Evolutionary conservation across 1,140 invertebrate genomes (phyloP), one percentile per base, ranked within the genome.

Genomic region (Episyrphus balteatus): DNA sequence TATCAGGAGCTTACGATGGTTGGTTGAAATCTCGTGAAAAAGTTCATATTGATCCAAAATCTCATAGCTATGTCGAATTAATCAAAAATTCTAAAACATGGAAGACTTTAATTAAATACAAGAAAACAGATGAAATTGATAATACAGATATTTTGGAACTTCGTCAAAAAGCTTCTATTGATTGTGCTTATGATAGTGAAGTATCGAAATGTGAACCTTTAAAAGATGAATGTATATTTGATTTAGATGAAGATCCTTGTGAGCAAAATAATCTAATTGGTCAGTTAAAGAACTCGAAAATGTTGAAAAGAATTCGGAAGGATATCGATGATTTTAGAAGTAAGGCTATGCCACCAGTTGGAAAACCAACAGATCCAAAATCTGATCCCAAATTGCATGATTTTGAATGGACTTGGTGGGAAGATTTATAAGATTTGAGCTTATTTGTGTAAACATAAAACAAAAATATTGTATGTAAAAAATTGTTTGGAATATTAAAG

Each of bases 241-340:
- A 90, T 57, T 74, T 90, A 32, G 68, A 70, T 19, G 69, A 75
- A n/a, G 87, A 90, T 70, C 87, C 87, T 0, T 90, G 87, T 56
- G 87, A 90, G 60, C 77, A 66, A 45, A 69, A 77, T 15, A 86
- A 90, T 66, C 57, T 90, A 11, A 80, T 81, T 37, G 55, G 55
- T 13, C 42, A 54, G 31, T 48, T 54, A 14, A 46, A 46, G 13
- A 52, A 58, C 47, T 42, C 49, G 0, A 57, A 33, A 1, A 41
- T 58, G 1, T 48, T 60, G 3, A 19, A 33, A 13, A 55, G 53
- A 14, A 17, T 61, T 13, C 50, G 49, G 37, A 19, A 51, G 1
- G 51, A 59, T 1, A 43, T 62, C 2, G 52, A 54, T 13, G 49
- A 62, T 34, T 58, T 55, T 18, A 21, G 47, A 3, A 42, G 32